Evolutionary conservation across 1,140 invertebrate genomes (phyloP).

Genomic region (Brachionus calyciflorus): DNA sequence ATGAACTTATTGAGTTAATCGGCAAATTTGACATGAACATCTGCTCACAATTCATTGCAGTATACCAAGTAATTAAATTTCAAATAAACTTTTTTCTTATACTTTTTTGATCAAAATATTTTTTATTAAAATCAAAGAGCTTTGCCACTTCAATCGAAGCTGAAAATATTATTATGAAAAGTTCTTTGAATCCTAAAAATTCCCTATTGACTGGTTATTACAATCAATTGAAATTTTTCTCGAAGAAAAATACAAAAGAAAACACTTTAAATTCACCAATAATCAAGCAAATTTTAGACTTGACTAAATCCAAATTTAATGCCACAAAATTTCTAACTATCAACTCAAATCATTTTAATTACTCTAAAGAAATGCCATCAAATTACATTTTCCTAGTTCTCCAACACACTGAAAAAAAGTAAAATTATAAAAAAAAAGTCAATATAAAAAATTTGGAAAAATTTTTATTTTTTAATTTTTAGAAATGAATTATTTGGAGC

Average conservation of each 20-base stretch:
- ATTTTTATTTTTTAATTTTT: neutral
- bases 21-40: constrained; percentile 21
- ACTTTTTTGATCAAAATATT: no score
- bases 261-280: constrained; percentile 27
- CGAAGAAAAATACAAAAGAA: neutral
- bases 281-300: constrained; percentile 9
- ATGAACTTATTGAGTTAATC: constrained; percentile 26
- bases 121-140: no score
- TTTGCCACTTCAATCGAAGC: neutral
- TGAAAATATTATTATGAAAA: constrained; percentile 6
- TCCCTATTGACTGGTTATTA: constrained; percentile 21
- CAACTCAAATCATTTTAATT: constrained; percentile 35
- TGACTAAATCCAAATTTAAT: constrained; percentile 41
- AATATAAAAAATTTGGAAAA: neutral
- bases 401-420: constrained; percentile 42
- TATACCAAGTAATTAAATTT: constrained; percentile 23
- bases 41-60: constrained; percentile 19
- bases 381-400: constrained; percentile 29
- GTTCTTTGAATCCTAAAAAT: constrained; percentile 38
- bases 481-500: constrained; percentile 36
- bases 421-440: neutral
- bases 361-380: constrained; percentile 10
- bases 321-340: neutral
- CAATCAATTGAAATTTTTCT: neutral
- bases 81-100: no score